A percentile compares a stretch with the other conserved stretches of the same genome.
Evolutionary conservation across 2,888 invertebrate species (phyloP).

Genomic region (Melanophora roralis): DNA sequence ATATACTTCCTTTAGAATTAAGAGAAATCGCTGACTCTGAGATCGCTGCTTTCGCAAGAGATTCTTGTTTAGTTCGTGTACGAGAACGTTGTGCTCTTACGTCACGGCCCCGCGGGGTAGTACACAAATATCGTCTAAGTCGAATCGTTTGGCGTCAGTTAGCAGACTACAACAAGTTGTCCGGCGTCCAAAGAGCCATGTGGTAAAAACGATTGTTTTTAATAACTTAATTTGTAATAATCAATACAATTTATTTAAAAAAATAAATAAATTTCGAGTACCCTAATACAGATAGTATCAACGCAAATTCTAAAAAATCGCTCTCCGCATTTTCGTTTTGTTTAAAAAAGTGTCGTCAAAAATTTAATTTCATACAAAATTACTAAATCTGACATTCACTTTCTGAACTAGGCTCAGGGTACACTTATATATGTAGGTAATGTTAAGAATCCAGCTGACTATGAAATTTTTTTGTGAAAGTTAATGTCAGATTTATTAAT

Average conservation of each 20-base stretch:
- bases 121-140: slow-evolving; percentile 90
- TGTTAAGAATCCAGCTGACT: no score
- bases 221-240: not conserved
- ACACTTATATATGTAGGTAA: no score
- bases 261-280: slow-evolving; percentile 14
- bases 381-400: no score
- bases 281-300: no score
- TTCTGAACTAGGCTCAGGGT: no score
- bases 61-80: slow-evolving; percentile 82
- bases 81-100: slow-evolving; percentile 91
- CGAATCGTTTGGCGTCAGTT: slow-evolving; percentile 93
- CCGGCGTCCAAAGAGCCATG: slow-evolving; percentile 95
- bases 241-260: slow-evolving; percentile 24
- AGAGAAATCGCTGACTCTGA: slow-evolving; percentile 87
- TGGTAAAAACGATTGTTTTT: slow-evolving; percentile 83
- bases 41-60: slow-evolving; percentile 86
- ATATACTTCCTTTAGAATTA: slow-evolving; percentile 88
- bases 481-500: no score
- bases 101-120: slow-evolving; percentile 89
- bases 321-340: no score
- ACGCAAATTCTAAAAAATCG: no score
- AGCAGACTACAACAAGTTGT: slow-evolving; percentile 94
- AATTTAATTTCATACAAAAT: no score
- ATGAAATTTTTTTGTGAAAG: no score
- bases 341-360: no score